Percentiles rank a stretch among this genome's conserved stretches.
Conservation (phyloP, 2,797 vertebrate genomes). For the Myotis planiceps region DNA sequence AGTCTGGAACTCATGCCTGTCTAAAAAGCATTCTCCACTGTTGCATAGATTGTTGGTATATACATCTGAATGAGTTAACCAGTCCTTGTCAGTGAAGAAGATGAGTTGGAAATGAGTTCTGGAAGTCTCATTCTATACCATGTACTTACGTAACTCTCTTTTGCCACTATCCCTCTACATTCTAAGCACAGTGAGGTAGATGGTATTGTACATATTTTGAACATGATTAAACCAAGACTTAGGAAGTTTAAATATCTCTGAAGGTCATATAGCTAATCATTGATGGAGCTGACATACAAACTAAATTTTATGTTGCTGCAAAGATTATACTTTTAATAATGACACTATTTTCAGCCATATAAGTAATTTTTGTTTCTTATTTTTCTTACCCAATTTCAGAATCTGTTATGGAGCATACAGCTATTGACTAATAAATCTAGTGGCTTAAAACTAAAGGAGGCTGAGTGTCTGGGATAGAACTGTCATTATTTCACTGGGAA, state of each 20-base stretch:
- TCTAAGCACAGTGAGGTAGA: background rate
- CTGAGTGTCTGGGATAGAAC: background rate
- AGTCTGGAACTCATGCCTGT: background rate
- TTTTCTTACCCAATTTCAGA: conserved; percentile 15
- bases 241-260: background rate
- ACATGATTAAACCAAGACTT: conserved; percentile 2
- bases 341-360: background rate
- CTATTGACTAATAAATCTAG: conserved; percentile 20
- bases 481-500: background rate
- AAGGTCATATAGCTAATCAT: background rate
- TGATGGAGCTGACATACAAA: background rate
- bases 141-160: background rate
- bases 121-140: background rate
- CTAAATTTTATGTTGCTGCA: background rate
- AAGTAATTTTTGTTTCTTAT: background rate
- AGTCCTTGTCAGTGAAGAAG: background rate
- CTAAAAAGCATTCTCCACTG: background rate
- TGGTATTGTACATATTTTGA: background rate
- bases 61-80: background rate
- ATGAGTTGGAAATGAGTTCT: background rate
- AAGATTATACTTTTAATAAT: conserved; percentile 29
- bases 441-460: conserved; percentile 1
- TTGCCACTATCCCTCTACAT: background rate
- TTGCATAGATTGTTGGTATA: background rate
- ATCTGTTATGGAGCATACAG: background rate